Conservation (phyloP, 2,113 vertebrate genomes). For the Lathamus discolor region DNA sequence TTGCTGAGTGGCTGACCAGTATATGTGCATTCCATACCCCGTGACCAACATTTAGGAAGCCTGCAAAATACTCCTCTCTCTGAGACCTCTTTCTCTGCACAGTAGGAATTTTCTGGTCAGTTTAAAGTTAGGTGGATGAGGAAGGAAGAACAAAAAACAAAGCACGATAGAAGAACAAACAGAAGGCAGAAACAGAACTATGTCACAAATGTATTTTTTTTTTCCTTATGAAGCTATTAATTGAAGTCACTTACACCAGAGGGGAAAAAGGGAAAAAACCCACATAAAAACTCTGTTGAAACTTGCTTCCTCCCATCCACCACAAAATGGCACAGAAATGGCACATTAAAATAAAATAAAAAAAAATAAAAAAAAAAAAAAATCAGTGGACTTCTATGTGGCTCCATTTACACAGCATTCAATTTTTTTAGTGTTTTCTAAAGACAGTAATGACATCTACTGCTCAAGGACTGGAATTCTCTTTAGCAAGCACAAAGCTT, state of each 20-base stretch:
- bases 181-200: not conserved
- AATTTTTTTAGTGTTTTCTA: not conserved
- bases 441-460: not conserved
- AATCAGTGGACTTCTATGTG: not conserved
- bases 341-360: not conserved
- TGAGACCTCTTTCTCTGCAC: not conserved
- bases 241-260: not conserved
- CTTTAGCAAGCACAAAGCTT: not conserved
- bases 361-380: not conserved
- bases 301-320: not conserved
- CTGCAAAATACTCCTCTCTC: not conserved
- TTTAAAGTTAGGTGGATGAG: not conserved
- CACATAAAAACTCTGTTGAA: not conserved
- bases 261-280: fast-evolving
- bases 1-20: not conserved
- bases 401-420: not conserved
- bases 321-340: not conserved
- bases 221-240: not conserved
- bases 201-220: not conserved
- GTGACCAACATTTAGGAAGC: not conserved
- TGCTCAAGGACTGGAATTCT: not conserved
- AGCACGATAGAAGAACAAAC: not conserved
- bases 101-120: not conserved
- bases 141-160: not conserved
- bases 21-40: not conserved